Base-by-base conservation (phyloP, 2,797 vertebrate genomes). In the Psittacula derbiana region DNA sequence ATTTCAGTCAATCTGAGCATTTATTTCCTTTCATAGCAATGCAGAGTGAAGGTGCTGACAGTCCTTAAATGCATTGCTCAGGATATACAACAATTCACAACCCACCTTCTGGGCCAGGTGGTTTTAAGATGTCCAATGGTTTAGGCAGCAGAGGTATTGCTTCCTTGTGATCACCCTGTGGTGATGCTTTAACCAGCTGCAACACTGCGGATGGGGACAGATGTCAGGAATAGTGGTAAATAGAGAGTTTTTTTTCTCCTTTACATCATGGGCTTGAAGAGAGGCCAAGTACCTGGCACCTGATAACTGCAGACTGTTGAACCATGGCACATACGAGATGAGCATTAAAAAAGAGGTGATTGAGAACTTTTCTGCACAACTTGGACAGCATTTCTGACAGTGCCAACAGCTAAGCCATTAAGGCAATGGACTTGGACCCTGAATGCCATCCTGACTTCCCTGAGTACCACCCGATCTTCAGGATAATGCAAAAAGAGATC, bases 1-100 rank as follows among this genome's bases (percentile, higher is more conserved):
- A 28, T 93, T 94, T 92, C 80, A 93, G 85, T 90, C 85, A 86
- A 66, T 86, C 50, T 88, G 89, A 92, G 70, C 58, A 25, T 79
- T 86, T 91, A 75, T 90, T 95, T 86, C 85, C 58, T 65, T 93
- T 80, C 85, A 86, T n/a, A 72, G 81, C 85, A 81, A 66, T 60
- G 79, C 53, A 57, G 82, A 86, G 58, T 15, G 60, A 88, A 91
- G 87, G 76, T 1, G 4, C 85, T 94, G 89, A 90, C 79, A 72
- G 66, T 84, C 73, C 31, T 84, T 79, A 58, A 92, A 66, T 33
- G 21, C 57, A 61, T 11, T 67, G 61, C 43, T 91, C 23, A 7
- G 86, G 72, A 62, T 44, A 40, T 13, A 50, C 11, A 83, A 66
- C 31, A 79, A 55, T 79, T 79, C 70, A 66, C 28, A 55, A 4